These are phyloP conservation scores for Dinoponera quadriceps DNA, from an alignment of 1,140 invertebrate genomes.

Conservation along the genomic window DNA sequence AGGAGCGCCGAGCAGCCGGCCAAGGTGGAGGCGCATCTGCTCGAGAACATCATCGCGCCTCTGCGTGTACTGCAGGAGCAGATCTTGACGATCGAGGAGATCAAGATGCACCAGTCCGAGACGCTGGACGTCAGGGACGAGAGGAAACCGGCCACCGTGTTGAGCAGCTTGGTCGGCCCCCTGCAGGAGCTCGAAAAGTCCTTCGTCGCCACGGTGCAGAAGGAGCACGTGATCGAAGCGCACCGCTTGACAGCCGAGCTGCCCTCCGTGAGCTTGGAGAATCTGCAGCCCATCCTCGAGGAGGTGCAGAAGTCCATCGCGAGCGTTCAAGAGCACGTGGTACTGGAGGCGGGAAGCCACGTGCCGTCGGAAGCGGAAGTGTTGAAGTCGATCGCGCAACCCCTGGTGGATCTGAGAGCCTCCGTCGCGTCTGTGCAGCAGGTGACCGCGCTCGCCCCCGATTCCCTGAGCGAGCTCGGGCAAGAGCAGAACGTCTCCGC, in stretches of 20 bases:
- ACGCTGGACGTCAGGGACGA: constrained; percentile 34
- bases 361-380: constrained; percentile 63
- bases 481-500: constrained; percentile 81
- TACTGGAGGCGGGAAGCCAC: constrained; percentile 61
- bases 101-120: constrained; percentile 61
- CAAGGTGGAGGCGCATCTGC: constrained; percentile 35
- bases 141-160: constrained; percentile 24
- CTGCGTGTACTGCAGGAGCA: constrained; percentile 57
- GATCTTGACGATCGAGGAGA: constrained; percentile 63
- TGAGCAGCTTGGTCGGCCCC: constrained; percentile 53
- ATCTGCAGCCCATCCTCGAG: constrained; percentile 55
- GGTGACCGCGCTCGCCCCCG: constrained; percentile 59
- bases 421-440: constrained; percentile 83
- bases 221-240: constrained; percentile 37
- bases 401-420: constrained; percentile 80
- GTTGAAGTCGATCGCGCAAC: constrained; percentile 75
- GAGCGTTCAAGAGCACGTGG: constrained; percentile 73
- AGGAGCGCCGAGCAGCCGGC: not conserved
- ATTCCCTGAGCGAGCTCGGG: constrained; percentile 55
- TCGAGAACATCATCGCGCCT: constrained; percentile 53
- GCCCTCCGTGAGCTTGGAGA: constrained; percentile 33
- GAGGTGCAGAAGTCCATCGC: constrained; percentile 73
- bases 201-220: constrained; percentile 61
- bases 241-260: constrained; percentile 11
- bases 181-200: constrained; percentile 63